Percentiles rank a stretch among this genome's conserved stretches.
These are phyloP conservation scores for Psittacula cyanocephala DNA, from an alignment of 2,113 vertebrate species.

Conservation along the genomic window DNA sequence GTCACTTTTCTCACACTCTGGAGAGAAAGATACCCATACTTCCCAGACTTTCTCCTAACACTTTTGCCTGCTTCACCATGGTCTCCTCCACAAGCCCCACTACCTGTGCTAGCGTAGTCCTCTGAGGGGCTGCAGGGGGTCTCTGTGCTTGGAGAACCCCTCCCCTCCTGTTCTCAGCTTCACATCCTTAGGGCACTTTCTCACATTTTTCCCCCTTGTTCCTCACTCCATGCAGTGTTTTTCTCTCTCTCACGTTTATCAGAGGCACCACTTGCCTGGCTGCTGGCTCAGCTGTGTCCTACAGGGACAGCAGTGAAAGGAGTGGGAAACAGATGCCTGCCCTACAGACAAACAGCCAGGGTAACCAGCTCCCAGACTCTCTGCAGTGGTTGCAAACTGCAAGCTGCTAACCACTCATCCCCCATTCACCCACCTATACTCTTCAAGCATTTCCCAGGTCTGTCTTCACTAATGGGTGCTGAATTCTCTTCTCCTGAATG, in stretches of 20 bases:
- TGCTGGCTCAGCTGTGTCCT: neutral
- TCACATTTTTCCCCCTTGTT: neutral
- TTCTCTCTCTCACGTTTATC: no score
- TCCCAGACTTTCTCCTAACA: neutral
- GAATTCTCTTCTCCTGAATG: neutral
- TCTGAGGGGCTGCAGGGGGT: accelerated
- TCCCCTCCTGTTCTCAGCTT: neutral
- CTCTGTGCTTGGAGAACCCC: neutral
- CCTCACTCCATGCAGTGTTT: neutral
- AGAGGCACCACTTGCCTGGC: neutral
- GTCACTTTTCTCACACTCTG: neutral
- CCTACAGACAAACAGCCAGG: neutral
- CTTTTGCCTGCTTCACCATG: neutral
- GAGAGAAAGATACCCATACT: neutral
- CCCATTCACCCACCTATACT: neutral
- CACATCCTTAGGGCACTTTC: accelerated
- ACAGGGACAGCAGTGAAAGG: neutral
- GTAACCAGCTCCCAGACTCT: neutral
- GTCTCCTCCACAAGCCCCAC: neutral
- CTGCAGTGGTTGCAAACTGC: neutral
- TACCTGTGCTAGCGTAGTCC: neutral
- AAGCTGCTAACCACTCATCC: neutral
- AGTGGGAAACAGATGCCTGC: accelerated
- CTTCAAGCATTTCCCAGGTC: neutral
- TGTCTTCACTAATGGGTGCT: neutral